Evolutionary conservation across 2,888 invertebrate genomes (phyloP), one percentile per base, ranked within the genome.

Genomic region (Sarcophaga subvicina): DNA sequence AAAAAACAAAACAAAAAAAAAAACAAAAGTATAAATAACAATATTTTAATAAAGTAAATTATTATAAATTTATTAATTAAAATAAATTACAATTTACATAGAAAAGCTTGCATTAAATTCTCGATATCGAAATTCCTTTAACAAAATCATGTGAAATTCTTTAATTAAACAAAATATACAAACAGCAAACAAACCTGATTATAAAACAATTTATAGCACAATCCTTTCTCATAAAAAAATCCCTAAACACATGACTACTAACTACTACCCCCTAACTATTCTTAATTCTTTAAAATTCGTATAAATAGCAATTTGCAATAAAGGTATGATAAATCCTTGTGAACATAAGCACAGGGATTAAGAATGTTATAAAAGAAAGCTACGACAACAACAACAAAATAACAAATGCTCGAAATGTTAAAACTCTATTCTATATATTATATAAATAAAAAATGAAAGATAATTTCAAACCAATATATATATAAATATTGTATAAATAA

Each of bases 401-500:
- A 54, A 72, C 17, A 54, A 54, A 54, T 12, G 71, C 81, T 84
- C 87, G 87, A 87, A 81, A 81, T 78, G 67, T 54, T 54, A 80
- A 83, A 86, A 82, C 60, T 80, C 78, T 83, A 60, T 82, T 85
- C 70, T 80, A 71, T 47, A 81, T 17, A 67, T 72, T 14, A 54
- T 54, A 54, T 63, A 54, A 60, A 66, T 17, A 79, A 67, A 77
- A 69, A 64, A 62, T 73, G 37, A 67, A 54, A 82, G 67, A 71
- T 83, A 22, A 79, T 84, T 72, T 69, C 81, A 83, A 71, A 14
- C 5, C 54, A 54, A 17, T 54, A 83, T 88, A 83, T 80, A 83
- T 85, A 87, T 88, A 85, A 83, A 83, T 85, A 87, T 75, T 87
- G 87, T 88, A 87, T 77, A 83, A 73, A 77, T 76, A 22, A 22